Evolutionary conservation across 2,888 invertebrate genomes (phyloP).

Genomic region (Frankliniella intonsa): DNA sequence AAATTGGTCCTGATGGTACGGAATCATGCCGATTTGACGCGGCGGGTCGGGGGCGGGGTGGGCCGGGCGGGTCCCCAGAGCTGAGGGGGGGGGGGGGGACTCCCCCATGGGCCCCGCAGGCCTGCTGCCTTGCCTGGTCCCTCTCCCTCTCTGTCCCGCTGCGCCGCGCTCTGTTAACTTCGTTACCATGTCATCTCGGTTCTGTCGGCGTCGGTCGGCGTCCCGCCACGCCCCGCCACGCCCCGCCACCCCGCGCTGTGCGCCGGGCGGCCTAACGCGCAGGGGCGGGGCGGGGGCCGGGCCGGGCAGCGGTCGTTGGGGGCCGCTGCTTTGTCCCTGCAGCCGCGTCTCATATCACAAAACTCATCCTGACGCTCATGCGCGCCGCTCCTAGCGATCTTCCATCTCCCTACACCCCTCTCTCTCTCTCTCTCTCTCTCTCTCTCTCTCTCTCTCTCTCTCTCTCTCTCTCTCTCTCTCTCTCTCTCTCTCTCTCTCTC

Average conservation of each 20-base stretch:
- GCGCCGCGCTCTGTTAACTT: background rate
- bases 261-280: no score
- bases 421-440: background rate
- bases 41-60: background rate
- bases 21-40: conserved; percentile 4
- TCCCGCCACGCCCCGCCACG: background rate
- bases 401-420: background rate
- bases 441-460: no score
- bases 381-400: no score
- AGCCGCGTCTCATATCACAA: no score
- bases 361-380: no score
- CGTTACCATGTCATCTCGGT: conserved; percentile 1
- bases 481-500: no score
- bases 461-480: no score
- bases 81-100: background rate
- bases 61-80: background rate
- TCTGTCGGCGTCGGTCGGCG: background rate
- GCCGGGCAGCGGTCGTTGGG: no score
- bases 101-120: background rate
- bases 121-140: background rate
- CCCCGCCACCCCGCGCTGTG: background rate
- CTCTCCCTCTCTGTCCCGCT: background rate
- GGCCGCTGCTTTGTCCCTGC: no score
- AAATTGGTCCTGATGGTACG: conserved; percentile 1
- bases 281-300: background rate